Base-by-base conservation (phyloP, 2,113 vertebrate genomes). In the Dermatemys mawii region DNA sequence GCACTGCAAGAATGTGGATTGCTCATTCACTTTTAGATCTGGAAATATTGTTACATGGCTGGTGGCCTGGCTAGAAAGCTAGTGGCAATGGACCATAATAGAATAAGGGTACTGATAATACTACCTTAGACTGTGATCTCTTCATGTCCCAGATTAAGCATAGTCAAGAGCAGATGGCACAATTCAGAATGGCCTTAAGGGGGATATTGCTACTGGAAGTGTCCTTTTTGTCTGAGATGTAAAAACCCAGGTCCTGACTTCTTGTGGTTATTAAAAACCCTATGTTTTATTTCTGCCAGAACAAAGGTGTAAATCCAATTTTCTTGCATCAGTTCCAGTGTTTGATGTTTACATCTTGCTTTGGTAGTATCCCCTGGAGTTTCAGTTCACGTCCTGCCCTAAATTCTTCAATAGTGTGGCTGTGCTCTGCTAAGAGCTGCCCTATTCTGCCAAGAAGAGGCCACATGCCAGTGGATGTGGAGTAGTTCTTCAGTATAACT, bases 21-120 rank as follows among this genome's bases (percentile, higher is more conserved):
- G 83, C 91, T 81, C 73, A 29, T 46, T 90, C 4, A 0, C 78
- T 95, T 95, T 94, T 88, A 86, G 89, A 96, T 92, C 92, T 93
- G 92, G 78, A 93, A 92, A 95, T 94, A 92, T 94, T n/a, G 63
- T n/a, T 67, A n/a, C 55, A 0, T 94, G 24, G 80, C 85, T 89
- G 87, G 90, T 88, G 89, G 83, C 53, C 84, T 13, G 75, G 49
- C 86, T 91, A 84, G 86, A 89, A 90, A 49, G 63, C 60, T 80
- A 73, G 81, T 86, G 89, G 92, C 90, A 84, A 84, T 51, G 92
- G 85, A 84, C 83, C 32, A n/a, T 19, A 63, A 35, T 81, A 87
- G 70, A 41, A 22, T 41, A 73, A 35, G 60, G 16, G 16, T n/a
- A 32, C 32, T 63, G 60, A 0, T 0, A 22, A 8, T 57, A 21